Percentiles rank a stretch among this genome's conserved stretches.
Evolutionary conservation across 1,140 invertebrate genomes (phyloP).

Genomic region (Saxidomus purpurata): DNA sequence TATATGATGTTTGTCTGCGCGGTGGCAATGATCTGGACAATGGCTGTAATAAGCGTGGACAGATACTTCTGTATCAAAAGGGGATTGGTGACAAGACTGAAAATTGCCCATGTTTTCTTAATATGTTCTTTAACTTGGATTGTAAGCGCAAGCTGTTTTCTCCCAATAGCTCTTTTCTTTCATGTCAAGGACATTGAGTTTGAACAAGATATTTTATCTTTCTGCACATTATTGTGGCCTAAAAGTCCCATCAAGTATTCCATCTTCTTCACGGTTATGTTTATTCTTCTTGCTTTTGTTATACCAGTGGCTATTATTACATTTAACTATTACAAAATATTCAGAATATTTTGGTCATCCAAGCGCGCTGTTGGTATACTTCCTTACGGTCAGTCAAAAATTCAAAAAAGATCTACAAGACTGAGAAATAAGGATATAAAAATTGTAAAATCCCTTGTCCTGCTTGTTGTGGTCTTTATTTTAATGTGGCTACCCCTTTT

Average conservation of each 20-base stretch:
- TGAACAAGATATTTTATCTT: conserved; percentile 56
- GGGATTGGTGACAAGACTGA: conserved; percentile 60
- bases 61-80: conserved; percentile 77
- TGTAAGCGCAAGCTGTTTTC: conserved; percentile 59
- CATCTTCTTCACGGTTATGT: conserved; percentile 66
- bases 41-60: conserved; percentile 82
- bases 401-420: conserved; percentile 24
- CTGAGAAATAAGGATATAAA: conserved; percentile 63
- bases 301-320: conserved; percentile 74
- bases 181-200: conserved; percentile 67
- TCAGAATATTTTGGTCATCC: conserved; percentile 73
- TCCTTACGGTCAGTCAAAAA: not conserved
- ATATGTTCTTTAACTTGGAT: conserved; percentile 77
- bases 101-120: conserved; percentile 61
- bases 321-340: conserved; percentile 76
- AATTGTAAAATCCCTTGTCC: conserved; percentile 76
- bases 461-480: conserved; percentile 76
- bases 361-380: conserved; percentile 53
- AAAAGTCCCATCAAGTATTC: conserved; percentile 60
- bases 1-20: conserved; percentile 76
- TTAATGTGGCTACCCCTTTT: conserved; percentile 82
- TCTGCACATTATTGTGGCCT: conserved; percentile 82
- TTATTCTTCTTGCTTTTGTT: conserved; percentile 72
- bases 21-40: conserved; percentile 80
- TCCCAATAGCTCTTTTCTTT: conserved; percentile 77